Evolutionary conservation across 2,888 invertebrate genomes (phyloP), one percentile per base, ranked within the genome.

Genomic region (Xanthorhoe designata): DNA sequence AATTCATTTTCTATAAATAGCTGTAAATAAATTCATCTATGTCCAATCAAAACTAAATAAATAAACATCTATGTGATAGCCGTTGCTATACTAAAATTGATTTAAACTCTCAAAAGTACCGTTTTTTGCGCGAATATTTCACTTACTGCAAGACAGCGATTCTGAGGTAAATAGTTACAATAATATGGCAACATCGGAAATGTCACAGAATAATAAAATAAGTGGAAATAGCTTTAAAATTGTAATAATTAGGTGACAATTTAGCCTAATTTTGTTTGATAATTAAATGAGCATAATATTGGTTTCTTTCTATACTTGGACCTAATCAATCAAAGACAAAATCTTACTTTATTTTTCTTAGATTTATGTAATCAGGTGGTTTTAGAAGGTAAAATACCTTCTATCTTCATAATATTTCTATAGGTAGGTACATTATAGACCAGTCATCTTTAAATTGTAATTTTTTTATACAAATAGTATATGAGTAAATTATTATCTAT

Each of bases 171-270:
- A 85, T 81, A 89, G 88, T 88, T 89, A 82, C 84, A 83, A 83
- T 76, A 78, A 85, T 92, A 92, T 92, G 92, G 92, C 92, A 92
- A 91, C 90, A 83, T 78, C 80, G 84, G 86, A 88, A 88, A 88
- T 42, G 45, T 32, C 54, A 61, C 56, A 15, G 76, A 78, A 78
- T 78, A 78, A 75, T 69, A 75, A 72, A 71, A 52, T 55, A 61
- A 59, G 49, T 60, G 56, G 56, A 63, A 17, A 45, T 56, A 51
- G 47, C n/a, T 49, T 32, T 32, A 32, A 6, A 7, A 7, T 32
- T 32, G 0, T 6, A 7, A 4, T 32, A 32, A 32, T 32, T 6
- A 10, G 1, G 1, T 10, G 9, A 7, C 9, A 38, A 38, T 38
- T 38, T 13, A 38, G 38, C 10, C 38, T 13, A 38, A 13, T 32